A percentile compares a stretch with the other conserved stretches of the same genome.
These are phyloP conservation scores for Neodontobutis hainanensis DNA, from an alignment of 2,113 vertebrate genomes.

Conservation along the genomic window DNA sequence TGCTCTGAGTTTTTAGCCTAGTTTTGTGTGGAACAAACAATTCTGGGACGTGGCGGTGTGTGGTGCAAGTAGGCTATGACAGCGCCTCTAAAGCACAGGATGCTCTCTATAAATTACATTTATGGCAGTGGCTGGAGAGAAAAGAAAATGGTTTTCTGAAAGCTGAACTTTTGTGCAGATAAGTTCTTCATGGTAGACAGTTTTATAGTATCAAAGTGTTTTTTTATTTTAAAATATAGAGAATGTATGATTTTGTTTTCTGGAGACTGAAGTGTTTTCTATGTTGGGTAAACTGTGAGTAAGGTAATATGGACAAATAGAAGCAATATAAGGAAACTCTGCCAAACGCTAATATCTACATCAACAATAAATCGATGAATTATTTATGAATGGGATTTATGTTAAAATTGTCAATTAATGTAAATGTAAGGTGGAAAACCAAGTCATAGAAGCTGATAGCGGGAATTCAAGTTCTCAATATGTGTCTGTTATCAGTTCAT, in stretches of 20 bases:
- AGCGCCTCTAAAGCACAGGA: constrained; percentile 18
- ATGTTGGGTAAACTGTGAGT: neutral
- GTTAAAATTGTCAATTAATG: neutral
- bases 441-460: neutral
- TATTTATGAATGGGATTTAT: constrained; percentile 2
- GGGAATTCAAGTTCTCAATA: neutral
- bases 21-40: constrained; percentile 46
- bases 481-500: constrained; percentile 5
- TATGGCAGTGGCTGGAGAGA: neutral
- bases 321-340: neutral
- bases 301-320: constrained; percentile 3
- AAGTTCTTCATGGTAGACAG: neutral
- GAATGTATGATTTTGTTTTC: constrained; percentile 11
- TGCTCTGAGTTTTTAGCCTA: constrained; percentile 48
- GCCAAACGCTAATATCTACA: neutral
- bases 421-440: neutral
- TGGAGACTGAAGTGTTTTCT: neutral
- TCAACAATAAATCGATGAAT: neutral
- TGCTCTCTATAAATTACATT: constrained; percentile 10
- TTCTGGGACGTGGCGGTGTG: constrained; percentile 45
- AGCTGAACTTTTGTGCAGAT: constrained; percentile 4
- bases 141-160: constrained; percentile 18
- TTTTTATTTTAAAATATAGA: constrained; percentile 13
- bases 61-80: constrained; percentile 42
- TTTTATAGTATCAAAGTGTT: neutral